Evolutionary conservation across 1,140 invertebrate species (phyloP), one percentile per base, ranked within the genome.

Genomic region (Aphaenogaster floridana): DNA sequence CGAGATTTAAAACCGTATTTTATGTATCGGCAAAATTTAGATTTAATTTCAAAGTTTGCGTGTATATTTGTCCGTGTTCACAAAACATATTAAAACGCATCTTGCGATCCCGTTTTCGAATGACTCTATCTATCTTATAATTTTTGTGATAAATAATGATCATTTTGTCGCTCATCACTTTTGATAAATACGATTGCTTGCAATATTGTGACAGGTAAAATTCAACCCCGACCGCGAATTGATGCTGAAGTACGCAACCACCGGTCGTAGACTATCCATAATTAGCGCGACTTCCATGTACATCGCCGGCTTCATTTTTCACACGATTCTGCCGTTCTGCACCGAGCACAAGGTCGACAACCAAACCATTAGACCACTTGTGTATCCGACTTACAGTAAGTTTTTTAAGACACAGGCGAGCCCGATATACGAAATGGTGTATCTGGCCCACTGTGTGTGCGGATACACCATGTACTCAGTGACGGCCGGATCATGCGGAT

Each of bases 351-450:
- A 76, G 45, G 13, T 72, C 54, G 15, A n/a, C 17, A 50, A 80
- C 6, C 64, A 80, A 61, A 91, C 80, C 5, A 74, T 83, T 28
- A 76, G 61, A 36, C 63, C 69, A 13, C 69, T 91, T 0, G 90
- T 90, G 21, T 93, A 92, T 87, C 89, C 86, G 2, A 50, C 54
- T 78, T 78, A 89, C 42, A 84, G 71, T 50, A 42, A 59, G n/a
- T 59, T 88, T 45, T 66, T 77, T 54, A 86, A 89, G 68, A 72
- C 28, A 3, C 54, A 77, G 15, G 57, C 28, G 0, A 90, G 80
- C 15, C 86, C 86, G 13, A 69, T 66, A 63, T 91, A 91, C n/a
- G 90, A 91, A 61, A 85, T 91, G 2, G 57, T 90, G 11, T 90
- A 77, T 79, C 5, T 66, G 15, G 74, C 45, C 6, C 86, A 90